Evolutionary conservation across 2,113 vertebrate genomes (phyloP), one percentile per base, ranked within the genome.

Genomic region (Tragulus kanchil): DNA sequence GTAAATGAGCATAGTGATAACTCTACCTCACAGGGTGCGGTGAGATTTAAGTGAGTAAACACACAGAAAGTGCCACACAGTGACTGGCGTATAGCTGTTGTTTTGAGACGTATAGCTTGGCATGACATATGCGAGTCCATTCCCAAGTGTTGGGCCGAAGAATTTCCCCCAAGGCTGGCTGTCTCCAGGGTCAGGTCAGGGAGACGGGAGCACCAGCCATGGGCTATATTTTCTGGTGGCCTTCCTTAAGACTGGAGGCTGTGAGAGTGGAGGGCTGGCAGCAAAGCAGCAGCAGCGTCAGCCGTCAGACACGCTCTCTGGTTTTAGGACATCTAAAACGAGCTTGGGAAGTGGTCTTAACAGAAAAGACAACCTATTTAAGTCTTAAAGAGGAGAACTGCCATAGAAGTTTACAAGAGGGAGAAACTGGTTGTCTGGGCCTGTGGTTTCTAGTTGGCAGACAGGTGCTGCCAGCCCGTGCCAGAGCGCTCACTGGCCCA

Each of bases 51-150:
- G 1, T 12, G 31, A 31, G 8, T 59, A 15, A 61, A 5, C 17
- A 6, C 0, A 8, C 21, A 67, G 25, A 16, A 50, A 19, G 84
- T 14, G 48, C 85, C 31, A 10, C 16, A 3, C 1, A 0, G 52
- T 4, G 6, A 9, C 19, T 19, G 28, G 52, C 21, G 36, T 36
- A 6, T 6, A 6, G 69, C 26, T 2, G 36, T 36, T 36, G 36
- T 36, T 36, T 36, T 45, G 81, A 84, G 36, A 12, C 8, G 0
- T 2, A 42, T 1, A 1, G n/a, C 12, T 12, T 17, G 16, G 31
- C 31, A 1, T 8, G 26, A 48, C 26, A 21, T 5, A 92, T 2
- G 4, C 52, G 56, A 52, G 3, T 25, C 16, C 9, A 17, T 25
- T 36, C 48, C 36, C 5, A 2, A 1, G 28, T 50, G 36, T 5